Evolutionary conservation across 2,797 vertebrate genomes (phyloP), one percentile per base, ranked within the genome.

Genomic region (Spea hammondii): DNA sequence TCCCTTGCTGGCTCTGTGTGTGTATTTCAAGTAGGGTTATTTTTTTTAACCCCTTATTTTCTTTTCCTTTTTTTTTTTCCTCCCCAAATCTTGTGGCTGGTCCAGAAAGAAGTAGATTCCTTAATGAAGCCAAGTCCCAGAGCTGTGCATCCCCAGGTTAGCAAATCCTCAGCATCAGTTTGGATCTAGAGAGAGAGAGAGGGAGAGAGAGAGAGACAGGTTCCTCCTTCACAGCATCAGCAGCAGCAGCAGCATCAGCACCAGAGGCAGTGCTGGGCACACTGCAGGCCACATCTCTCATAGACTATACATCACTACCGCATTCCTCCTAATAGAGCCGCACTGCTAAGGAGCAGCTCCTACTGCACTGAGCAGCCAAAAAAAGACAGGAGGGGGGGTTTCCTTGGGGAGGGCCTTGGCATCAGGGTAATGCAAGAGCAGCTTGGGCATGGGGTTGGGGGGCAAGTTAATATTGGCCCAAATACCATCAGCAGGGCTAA

Each of bases 261-360:
- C 8, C 74, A 78, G 80, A 85, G 87, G 87, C 75, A 83, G 84
- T 86, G 82, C 87, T 68, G 80, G 83, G n/a, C 86, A 79, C 86
- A 89, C 89, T 79, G 88, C 89, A 91, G 91, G 90, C 91, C 92
- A 90, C 89, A 89, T 88, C 90, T 86, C 88, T 90, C 89, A 86
- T 84, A 87, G 87, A 85, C 85, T 87, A 86, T 85, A 89, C 90
- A 91, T 88, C 85, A 89, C 90, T 95, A 94, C 94, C 94, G 92
- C 93, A 94, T 91, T 95, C 88, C 89, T 89, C 89, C 92, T 92
- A 93, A 91, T 92, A 95, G 92, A 88, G 89, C 90, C 84, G 83
- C 88, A 85, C 81, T 70, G 72, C 84, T 51, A 69, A 62, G 65
- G 48, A 57, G 45, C 72, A 65, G 48, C 72, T 60, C 73, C 46